These are phyloP conservation scores for Parazoanthus swiftii DNA, from an alignment of 92 coral and sea anemone species.

Conservation along the genomic window DNA sequence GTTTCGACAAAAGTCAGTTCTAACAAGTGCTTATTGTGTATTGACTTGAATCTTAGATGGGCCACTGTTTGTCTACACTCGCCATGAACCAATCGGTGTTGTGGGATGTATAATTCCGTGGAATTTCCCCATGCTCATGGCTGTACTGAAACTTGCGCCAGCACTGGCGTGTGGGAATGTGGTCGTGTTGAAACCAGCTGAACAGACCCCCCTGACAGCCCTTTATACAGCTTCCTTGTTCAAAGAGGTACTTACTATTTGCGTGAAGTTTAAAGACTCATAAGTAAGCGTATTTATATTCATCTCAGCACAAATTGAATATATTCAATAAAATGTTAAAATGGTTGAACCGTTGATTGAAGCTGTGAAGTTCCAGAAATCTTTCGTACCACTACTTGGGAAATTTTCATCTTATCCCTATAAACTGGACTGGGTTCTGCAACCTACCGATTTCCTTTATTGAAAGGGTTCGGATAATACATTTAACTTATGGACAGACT, in stretches of 20 bases:
- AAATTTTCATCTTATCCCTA: too few species aligned
- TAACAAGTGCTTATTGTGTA: not conserved
- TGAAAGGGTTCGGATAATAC: too few species aligned
- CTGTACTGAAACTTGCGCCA: slow-evolving; percentile 79
- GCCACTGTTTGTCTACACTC: slow-evolving; percentile 87
- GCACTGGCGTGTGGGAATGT: slow-evolving; percentile 94
- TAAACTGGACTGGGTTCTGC: too few species aligned
- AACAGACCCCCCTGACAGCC: slow-evolving; percentile 94
- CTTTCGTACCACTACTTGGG: too few species aligned
- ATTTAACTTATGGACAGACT: too few species aligned
- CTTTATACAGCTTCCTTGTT: slow-evolving; percentile 83
- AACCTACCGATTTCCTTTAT: too few species aligned
- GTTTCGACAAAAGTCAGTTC: too few species aligned
- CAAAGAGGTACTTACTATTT: slow-evolving; percentile 68
- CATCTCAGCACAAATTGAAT: too few species aligned
- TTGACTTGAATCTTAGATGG: slow-evolving; percentile 65
- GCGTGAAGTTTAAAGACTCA: too few species aligned
- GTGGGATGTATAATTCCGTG: slow-evolving; percentile 91
- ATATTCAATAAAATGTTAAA: too few species aligned
- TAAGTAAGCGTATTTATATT: too few species aligned
- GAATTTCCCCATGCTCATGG: slow-evolving; percentile 89
- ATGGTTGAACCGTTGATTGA: too few species aligned
- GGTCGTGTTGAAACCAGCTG: slow-evolving; percentile 89
- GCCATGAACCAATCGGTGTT: slow-evolving; percentile 93
- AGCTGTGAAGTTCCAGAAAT: not conserved